Percentiles rank a stretch among this genome's conserved stretches.
phyloP scores from a whole-genome alignment of 2,888 invertebrate species.

The Megamerina dolium region DNA sequence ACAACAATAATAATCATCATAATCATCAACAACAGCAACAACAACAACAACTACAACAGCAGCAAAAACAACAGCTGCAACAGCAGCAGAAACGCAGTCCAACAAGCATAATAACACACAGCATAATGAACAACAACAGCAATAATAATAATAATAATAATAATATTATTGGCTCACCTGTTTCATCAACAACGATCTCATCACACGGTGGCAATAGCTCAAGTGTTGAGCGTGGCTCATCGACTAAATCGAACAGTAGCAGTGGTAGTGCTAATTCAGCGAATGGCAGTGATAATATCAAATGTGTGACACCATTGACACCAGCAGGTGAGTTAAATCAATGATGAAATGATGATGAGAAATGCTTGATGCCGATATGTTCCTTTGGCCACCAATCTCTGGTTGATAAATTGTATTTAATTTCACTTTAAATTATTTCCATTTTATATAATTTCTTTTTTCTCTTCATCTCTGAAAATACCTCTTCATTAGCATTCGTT shows the following conservation, averaged over 20 bases:
- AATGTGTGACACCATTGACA: slow-evolving; percentile 47
- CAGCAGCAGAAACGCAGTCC: slow-evolving; percentile 18
- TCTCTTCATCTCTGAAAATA: neutral
- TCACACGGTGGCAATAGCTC: slow-evolving; percentile 38
- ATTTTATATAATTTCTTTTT: slow-evolving; percentile 5
- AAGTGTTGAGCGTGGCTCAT: slow-evolving; percentile 36
- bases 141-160: slow-evolving; percentile 29
- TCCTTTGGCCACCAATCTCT: too few species aligned
- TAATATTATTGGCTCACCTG: slow-evolving; percentile 42
- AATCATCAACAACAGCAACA: slow-evolving; percentile 14
- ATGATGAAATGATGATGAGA: too few species aligned
- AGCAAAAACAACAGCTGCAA: slow-evolving; percentile 14
- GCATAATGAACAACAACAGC: slow-evolving; percentile 20
- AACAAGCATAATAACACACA: slow-evolving; percentile 13
- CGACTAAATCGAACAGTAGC: slow-evolving; percentile 46
- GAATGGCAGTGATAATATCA: slow-evolving; percentile 38
- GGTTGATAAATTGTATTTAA: too few species aligned
- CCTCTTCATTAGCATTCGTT: too few species aligned
- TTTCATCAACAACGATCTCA: slow-evolving; percentile 44
- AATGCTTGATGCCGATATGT: too few species aligned
- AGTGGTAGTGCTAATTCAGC: slow-evolving; percentile 44
- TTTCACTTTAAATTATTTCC: too few species aligned
- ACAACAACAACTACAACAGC: slow-evolving; percentile 18
- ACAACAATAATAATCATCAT: slow-evolving; percentile 33
- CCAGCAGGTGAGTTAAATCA: slow-evolving; percentile 38